Evolutionary conservation across 2,888 invertebrate genomes (phyloP), one percentile per base, ranked within the genome.

Genomic region (Atrina japonica): DNA sequence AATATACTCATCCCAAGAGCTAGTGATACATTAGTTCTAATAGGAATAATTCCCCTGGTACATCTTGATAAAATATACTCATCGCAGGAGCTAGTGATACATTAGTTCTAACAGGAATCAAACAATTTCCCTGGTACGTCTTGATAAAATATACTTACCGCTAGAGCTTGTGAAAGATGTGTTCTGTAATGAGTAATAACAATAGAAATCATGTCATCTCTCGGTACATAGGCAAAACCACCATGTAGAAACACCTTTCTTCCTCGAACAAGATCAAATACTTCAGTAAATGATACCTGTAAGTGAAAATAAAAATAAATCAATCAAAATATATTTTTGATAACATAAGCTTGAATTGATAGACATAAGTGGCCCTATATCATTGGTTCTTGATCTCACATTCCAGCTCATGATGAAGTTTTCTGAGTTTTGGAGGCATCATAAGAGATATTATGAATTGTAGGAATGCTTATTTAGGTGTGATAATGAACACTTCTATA

Each of bases 221-320:
- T 94, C 0, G 96, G 95, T 55, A 99, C 94, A 90, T 95, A 99
- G 0, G 97, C 98, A 89, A 92, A 95, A 3, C 99, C 99, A 66
- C 92, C 92, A 80, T 93, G 93, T 0, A 99, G 86, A 86, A 94
- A 97, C 3, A 97, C 96, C 89, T 93, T 94, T 73, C 98, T 93
- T 16, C 91, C 91, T 85, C 93, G 93, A 1, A 99, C 94, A 77
- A 99, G 92, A 87, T 98, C 97, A 25, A 95, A 90, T 0, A 97
- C 98, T 90, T 97, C 95, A 63, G 93, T 93, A 89, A 97, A 99
- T 47, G 94, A 94, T 0, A 97, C 95, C 93, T 96, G 94, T 87
- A 94, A 95, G 49, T 3, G n/a, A n/a, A 35, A 35, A 35, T 35
- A 35, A 35, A 35, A 35, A 35, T 35, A 9, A 53, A 18, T n/a